These are phyloP conservation scores for Archocentrus centrarchus DNA, from an alignment of 2,113 vertebrate species.

Conservation along the genomic window DNA sequence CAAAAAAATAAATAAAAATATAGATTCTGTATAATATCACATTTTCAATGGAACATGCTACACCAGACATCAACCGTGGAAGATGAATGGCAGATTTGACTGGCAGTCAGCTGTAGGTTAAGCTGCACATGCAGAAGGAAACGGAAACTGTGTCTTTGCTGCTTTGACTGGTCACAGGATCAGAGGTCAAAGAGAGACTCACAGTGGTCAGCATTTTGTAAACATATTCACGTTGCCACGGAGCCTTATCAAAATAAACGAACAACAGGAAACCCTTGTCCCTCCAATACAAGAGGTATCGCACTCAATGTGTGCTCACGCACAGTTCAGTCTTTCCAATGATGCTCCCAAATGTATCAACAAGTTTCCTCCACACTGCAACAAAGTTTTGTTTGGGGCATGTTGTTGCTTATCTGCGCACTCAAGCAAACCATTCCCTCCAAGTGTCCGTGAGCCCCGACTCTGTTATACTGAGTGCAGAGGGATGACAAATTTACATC, in stretches of 20 bases:
- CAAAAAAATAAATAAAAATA: constrained; percentile 53
- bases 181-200: constrained; percentile 58
- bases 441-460: background rate
- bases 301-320: constrained; percentile 44
- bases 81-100: background rate
- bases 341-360: background rate
- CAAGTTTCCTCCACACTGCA: background rate
- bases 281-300: constrained; percentile 50
- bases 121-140: constrained; percentile 54
- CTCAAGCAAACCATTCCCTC: background rate
- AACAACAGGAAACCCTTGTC: constrained; percentile 60
- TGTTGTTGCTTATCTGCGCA: background rate
- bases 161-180: constrained; percentile 40
- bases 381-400: background rate
- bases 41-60: background rate
- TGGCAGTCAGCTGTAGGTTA: constrained; percentile 28
- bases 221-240: constrained; percentile 50
- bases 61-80: background rate
- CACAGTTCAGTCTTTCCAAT: background rate
- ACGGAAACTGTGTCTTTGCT: constrained; percentile 54
- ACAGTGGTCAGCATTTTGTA: constrained; percentile 69
- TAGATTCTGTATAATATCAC: constrained; percentile 22
- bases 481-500: constrained; percentile 94
- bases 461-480: constrained; percentile 84
- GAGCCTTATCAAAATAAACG: constrained; percentile 64